Evolutionary conservation across 1,140 invertebrate species (phyloP).

Genomic region (Sesamia nonagrioides): DNA sequence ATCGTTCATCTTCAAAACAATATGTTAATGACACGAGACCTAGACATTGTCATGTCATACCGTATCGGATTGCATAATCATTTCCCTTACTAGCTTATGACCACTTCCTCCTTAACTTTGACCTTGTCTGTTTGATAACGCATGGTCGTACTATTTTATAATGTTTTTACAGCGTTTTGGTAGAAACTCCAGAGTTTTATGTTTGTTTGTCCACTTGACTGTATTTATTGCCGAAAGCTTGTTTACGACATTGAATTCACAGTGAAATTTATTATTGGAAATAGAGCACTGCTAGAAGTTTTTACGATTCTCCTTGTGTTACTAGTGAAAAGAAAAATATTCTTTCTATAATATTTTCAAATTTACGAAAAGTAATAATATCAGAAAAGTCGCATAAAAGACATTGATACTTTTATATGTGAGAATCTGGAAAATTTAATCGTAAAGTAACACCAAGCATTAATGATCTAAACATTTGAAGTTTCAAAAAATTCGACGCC

Average conservation of each 20-base stretch:
- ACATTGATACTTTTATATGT: neutral
- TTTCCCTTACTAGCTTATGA: conserved; percentile 13
- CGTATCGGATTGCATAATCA: conserved; percentile 28
- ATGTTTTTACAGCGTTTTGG: neutral
- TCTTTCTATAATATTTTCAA: neutral
- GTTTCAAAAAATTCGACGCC: neutral
- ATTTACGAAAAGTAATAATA: neutral
- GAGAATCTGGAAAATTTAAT: neutral
- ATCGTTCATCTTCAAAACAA: neutral
- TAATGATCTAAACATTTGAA: too few species aligned
- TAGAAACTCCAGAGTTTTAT: neutral
- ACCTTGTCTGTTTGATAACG: conserved; percentile 15
- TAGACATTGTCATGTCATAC: neutral
- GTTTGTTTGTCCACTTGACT: neutral
- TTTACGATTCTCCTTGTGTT: neutral
- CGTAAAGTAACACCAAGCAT: neutral
- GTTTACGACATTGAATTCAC: neutral
- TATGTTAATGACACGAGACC: neutral
- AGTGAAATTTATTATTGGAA: neutral
- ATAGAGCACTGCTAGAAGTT: neutral
- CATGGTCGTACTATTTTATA: neutral
- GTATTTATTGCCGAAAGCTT: neutral
- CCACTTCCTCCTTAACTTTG: conserved; percentile 31
- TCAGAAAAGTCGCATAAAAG: neutral
- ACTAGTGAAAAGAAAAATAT: neutral